Evolutionary conservation across 2,113 vertebrate genomes (phyloP).

Genomic region (Lophotis ruficrista): DNA sequence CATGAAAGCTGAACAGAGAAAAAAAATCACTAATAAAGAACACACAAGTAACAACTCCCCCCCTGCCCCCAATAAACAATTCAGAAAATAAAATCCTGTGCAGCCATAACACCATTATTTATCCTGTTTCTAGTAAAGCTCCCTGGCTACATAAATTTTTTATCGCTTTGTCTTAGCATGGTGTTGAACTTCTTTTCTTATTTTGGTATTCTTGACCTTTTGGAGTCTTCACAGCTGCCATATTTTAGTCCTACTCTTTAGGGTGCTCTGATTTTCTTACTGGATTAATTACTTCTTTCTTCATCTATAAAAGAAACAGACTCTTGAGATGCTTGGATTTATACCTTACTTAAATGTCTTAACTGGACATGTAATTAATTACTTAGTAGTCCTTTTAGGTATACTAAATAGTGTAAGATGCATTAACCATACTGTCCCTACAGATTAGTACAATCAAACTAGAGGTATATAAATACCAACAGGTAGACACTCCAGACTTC

Average conservation of each 20-base stretch:
- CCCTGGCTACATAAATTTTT: background rate
- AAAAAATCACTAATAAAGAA: background rate
- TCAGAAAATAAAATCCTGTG: background rate
- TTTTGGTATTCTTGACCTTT: background rate
- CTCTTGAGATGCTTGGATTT: background rate
- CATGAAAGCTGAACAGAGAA: background rate
- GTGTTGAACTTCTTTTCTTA: background rate
- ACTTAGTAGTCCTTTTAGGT: background rate
- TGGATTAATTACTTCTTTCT: background rate
- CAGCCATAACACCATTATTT: background rate
- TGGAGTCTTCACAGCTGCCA: background rate
- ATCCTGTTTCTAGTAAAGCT: background rate
- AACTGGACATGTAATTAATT: background rate
- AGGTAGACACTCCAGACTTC: background rate
- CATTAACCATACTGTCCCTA: background rate
- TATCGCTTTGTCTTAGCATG: background rate
- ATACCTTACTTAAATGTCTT: background rate
- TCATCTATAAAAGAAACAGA: background rate
- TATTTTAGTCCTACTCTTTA: background rate
- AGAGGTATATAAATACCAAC: background rate
- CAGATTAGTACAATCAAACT: background rate
- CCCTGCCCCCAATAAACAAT: fast-evolving
- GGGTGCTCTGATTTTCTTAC: background rate
- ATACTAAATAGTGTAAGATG: background rate
- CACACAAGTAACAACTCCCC: background rate